phyloP scores from a whole-genome alignment of 2,888 invertebrate genomes.

The Hylaea fasciaria region DNA sequence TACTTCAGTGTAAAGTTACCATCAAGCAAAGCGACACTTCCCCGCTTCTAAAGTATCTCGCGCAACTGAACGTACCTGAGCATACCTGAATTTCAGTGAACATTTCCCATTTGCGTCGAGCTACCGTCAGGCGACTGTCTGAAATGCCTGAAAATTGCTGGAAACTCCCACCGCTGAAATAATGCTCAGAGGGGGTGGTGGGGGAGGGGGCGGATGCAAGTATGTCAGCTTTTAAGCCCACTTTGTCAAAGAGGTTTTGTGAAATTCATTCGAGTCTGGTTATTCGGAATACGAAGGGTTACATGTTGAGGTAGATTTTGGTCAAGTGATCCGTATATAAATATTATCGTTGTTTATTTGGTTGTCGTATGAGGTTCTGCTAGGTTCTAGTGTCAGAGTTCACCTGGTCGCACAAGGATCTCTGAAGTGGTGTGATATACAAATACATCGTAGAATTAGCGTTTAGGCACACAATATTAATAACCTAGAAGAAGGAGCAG shows the following conservation, averaged over 20 bases:
- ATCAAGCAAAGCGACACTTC: too few species aligned
- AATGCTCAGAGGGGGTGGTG: slow-evolving; percentile 11
- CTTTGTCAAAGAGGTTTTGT: slow-evolving; percentile 36
- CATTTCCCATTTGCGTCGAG: slow-evolving; percentile 7
- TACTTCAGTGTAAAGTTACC: too few species aligned
- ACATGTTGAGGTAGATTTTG: slow-evolving; percentile 15
- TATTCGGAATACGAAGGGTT: slow-evolving; percentile 13
- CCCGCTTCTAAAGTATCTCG: too few species aligned
- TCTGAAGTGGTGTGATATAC: too few species aligned
- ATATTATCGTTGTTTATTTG: not conserved
- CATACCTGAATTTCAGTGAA: slow-evolving; percentile 7
- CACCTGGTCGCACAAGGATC: too few species aligned
- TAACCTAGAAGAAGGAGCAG: too few species aligned
- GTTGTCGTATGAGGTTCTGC: too few species aligned
- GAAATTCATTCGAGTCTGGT: slow-evolving; percentile 22
- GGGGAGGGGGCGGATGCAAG: slow-evolving; percentile 25
- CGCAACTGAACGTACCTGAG: not conserved
- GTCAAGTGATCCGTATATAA: not conserved
- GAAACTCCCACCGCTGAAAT: slow-evolving; percentile 21
- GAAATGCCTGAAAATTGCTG: slow-evolving; percentile 26
- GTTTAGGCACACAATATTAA: too few species aligned
- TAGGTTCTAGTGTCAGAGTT: too few species aligned
- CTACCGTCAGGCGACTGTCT: slow-evolving; percentile 16
- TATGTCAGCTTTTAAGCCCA: slow-evolving; percentile 41
- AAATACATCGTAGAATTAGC: too few species aligned